Evolutionary conservation across 2,888 invertebrate genomes (phyloP).

Genomic region (Papilio protenor): DNA sequence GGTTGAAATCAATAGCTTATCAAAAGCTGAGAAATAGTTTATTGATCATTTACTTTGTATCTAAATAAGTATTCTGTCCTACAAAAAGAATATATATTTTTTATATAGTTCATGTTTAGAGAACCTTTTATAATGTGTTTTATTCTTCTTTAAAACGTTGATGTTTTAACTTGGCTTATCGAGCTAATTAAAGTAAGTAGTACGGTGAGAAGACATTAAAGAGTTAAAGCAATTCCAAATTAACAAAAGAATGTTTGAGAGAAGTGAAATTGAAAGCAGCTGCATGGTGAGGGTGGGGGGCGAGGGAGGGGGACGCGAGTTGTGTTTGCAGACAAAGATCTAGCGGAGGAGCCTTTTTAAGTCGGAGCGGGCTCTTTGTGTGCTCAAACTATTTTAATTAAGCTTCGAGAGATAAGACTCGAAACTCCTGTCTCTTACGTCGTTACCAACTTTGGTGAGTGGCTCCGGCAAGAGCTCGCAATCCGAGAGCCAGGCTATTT

Average conservation of each 20-base stretch:
- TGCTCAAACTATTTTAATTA: conserved; percentile 49
- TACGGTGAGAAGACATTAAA: background rate
- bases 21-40: background rate
- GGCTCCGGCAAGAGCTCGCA: conserved; percentile 40
- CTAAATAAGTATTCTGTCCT: too few species aligned
- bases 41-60: background rate
- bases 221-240: background rate
- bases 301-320: background rate
- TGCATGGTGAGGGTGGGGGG: background rate
- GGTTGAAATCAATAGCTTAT: background rate
- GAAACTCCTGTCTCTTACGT: conserved; percentile 26
- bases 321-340: conserved; percentile 50
- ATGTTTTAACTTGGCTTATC: background rate
- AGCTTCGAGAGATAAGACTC: conserved; percentile 47
- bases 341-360: conserved; percentile 49
- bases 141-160: background rate
- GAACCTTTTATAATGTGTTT: background rate
- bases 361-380: conserved; percentile 46
- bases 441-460: conserved; percentile 14
- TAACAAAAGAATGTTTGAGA: conserved; percentile 37
- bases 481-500: background rate
- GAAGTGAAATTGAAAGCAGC: conserved; percentile 44
- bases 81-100: too few species aligned
- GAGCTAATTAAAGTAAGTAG: conserved; percentile 6
- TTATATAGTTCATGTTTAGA: too few species aligned